A percentile compares a stretch with the other conserved stretches of the same genome.
Evolutionary conservation across 1,140 invertebrate species (phyloP).

Genomic region (Leptinotarsa lineolata): DNA sequence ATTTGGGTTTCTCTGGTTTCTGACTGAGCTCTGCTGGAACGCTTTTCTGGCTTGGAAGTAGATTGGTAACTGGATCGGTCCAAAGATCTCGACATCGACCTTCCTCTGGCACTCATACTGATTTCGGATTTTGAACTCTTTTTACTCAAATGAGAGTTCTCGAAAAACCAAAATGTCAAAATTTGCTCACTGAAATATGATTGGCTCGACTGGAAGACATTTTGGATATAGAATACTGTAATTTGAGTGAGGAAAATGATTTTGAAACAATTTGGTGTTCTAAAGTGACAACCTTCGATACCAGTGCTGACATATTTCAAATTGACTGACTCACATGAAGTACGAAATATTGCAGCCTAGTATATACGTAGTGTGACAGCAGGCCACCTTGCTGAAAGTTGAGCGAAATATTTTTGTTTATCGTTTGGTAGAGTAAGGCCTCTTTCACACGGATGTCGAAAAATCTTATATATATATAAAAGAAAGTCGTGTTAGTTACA

Average conservation of each 20-base stretch:
- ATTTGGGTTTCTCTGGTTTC: not conserved
- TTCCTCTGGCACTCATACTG: not conserved
- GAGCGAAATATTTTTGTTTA: no score
- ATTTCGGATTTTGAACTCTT: not conserved
- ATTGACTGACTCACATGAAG: not conserved
- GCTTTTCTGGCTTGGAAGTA: not conserved
- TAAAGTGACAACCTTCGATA: not conserved
- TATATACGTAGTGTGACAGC: no score
- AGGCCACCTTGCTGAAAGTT: no score
- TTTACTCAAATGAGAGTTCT: no score
- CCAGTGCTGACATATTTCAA: not conserved
- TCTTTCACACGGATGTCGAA: no score
- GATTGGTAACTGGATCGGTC: not conserved
- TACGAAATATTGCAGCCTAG: no score
- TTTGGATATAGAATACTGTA: not conserved
- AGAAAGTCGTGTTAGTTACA: no score
- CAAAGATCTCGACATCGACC: not conserved
- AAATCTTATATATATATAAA: no score
- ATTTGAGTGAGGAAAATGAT: not conserved
- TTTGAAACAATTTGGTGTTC: not conserved
- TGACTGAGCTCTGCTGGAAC: not conserved
- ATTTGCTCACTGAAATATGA: no score
- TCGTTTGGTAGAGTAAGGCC: no score
- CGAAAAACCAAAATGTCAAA: no score
- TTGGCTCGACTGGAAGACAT: no score